These are phyloP conservation scores for Enteromius thamalakanensis DNA, from an alignment of 2,797 vertebrate species.

Conservation along the genomic window DNA sequence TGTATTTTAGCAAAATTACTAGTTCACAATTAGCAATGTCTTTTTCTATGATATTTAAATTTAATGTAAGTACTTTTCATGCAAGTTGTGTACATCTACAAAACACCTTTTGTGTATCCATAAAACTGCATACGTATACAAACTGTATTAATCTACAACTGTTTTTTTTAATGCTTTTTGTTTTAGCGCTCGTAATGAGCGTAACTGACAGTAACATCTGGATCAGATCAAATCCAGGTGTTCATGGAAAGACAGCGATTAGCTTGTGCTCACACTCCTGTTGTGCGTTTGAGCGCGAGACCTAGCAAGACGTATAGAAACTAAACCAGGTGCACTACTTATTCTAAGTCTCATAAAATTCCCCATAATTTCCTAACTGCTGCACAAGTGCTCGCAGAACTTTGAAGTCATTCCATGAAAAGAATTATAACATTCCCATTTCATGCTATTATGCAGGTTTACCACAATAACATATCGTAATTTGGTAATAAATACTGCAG, in stretches of 20 bases:
- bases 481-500: constrained; percentile 43
- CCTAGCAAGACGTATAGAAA: constrained; percentile 23
- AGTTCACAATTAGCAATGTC: no score
- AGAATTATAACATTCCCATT: constrained; percentile 57
- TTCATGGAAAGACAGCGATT: constrained; percentile 58
- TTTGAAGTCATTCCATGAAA: constrained; percentile 73
- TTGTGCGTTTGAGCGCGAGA: constrained; percentile 33
- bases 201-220: constrained; percentile 70
- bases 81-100: neutral
- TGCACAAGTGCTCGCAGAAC: constrained; percentile 69
- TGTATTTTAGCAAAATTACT: neutral
- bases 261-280: constrained; percentile 10
- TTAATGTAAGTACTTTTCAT: neutral
- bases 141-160: constrained; percentile 51
- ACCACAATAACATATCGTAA: constrained; percentile 33
- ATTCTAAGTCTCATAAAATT: constrained; percentile 70
- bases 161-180: constrained; percentile 59
- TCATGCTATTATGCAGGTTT: constrained; percentile 10
- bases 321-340: constrained; percentile 73
- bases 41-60: no score
- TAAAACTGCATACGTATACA: neutral
- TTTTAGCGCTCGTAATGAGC: constrained; percentile 67
- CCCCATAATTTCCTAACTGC: constrained; percentile 65
- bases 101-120: neutral
- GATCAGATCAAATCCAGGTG: constrained; percentile 72